phyloP scores from a whole-genome alignment of 2,113 vertebrate species.

The Lepidothrix coronata region DNA sequence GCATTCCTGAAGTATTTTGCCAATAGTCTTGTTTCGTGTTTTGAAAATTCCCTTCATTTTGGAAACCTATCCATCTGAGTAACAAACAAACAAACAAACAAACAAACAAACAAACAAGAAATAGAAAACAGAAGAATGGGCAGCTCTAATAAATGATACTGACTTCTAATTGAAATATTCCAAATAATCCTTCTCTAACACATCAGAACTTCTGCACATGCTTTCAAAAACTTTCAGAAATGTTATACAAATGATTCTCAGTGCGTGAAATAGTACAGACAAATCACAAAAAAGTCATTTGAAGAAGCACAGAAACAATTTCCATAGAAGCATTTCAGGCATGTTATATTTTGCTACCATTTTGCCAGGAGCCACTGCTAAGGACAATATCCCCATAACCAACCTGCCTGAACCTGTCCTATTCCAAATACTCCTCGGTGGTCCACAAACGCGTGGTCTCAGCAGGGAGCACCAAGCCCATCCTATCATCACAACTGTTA shows the following conservation, averaged over 20 bases:
- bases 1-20: neutral
- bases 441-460: accelerated
- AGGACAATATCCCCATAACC: neutral
- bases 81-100: neutral
- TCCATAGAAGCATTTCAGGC: neutral
- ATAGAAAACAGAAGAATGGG: neutral
- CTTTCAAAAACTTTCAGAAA: neutral
- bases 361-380: neutral
- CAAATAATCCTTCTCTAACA: neutral
- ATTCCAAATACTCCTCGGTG: neutral
- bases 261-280: neutral
- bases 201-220: neutral
- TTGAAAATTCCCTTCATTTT: neutral
- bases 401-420: neutral
- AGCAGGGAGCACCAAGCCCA: neutral
- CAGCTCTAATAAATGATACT: neutral
- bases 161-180: neutral
- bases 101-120: neutral
- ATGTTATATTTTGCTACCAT: neutral
- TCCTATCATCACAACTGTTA: neutral
- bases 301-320: neutral
- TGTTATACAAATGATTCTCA: neutral
- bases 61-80: neutral
- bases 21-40: neutral
- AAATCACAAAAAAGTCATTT: neutral